Percentiles rank a stretch among this genome's conserved stretches.
Evolutionary conservation across 1,140 invertebrate genomes (phyloP).

Genomic region (Trachymyrmex cornetzi): DNA sequence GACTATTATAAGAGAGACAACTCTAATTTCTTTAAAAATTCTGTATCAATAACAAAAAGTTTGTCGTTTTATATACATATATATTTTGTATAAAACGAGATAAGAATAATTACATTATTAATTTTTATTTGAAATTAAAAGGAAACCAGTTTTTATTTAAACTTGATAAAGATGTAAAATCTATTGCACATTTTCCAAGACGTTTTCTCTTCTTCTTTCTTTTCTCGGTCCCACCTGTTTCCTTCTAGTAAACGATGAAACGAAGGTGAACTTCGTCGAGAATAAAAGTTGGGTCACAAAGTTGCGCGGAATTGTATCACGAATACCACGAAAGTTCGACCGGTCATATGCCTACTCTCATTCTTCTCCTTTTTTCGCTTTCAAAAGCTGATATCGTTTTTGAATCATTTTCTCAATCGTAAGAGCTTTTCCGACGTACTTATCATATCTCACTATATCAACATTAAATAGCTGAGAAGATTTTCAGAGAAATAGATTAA

Average conservation of each 20-base stretch:
- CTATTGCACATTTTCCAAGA: constrained; percentile 8
- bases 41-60: not conserved
- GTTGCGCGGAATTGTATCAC: constrained; percentile 62
- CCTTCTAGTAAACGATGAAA: constrained; percentile 31
- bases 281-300: constrained; percentile 65
- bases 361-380: constrained; percentile 1
- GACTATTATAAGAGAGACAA: not conserved
- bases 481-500: not conserved
- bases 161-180: not conserved
- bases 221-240: constrained; percentile 21
- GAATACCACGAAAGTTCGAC: constrained; percentile 54
- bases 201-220: not conserved
- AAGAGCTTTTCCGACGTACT: not conserved
- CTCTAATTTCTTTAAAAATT: constrained; percentile 4
- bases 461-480: not conserved
- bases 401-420: constrained; percentile 26
- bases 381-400: constrained; percentile 37
- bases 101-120: constrained; percentile 18
- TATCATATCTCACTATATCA: not conserved
- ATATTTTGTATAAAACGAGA: not conserved
- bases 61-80: not conserved
- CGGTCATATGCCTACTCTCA: constrained; percentile 28
- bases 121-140: not conserved
- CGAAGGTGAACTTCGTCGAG: constrained; percentile 53
- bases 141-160: not conserved